Evolutionary conservation across 2,797 vertebrate species (phyloP).

Genomic region (Molossus alvarezi): DNA sequence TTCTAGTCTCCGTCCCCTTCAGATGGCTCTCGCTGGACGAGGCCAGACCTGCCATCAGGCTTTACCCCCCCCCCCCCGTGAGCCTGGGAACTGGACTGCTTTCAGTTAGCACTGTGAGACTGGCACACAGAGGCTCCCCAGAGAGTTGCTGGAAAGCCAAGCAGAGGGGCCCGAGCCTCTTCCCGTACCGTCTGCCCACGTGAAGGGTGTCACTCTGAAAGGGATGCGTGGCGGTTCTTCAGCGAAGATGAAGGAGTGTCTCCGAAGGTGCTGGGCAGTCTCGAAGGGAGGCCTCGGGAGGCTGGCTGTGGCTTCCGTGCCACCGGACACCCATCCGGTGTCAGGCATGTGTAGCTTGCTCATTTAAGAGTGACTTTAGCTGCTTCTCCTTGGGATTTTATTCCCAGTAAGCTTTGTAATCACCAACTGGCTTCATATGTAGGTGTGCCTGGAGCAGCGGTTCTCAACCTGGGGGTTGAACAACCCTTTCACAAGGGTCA

Average conservation of each 20-base stretch:
- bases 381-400: slow-evolving; percentile 43
- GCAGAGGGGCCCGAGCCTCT: not conserved
- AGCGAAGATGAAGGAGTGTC: not conserved
- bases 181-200: not conserved
- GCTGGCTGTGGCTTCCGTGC: not conserved
- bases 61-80: not conserved
- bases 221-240: not conserved
- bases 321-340: not conserved
- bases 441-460: no score
- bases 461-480: no score
- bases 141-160: not conserved
- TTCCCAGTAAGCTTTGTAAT: slow-evolving; percentile 6
- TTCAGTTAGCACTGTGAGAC: not conserved
- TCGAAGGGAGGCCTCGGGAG: no score
- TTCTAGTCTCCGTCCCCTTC: not conserved
- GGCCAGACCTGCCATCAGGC: not conserved
- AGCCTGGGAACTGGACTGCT: not conserved
- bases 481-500: no score
- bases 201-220: no score
- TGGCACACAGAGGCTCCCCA: not conserved
- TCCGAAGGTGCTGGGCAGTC: not conserved
- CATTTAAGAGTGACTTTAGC: not conserved
- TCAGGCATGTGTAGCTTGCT: not conserved
- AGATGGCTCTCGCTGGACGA: not conserved
- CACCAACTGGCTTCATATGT: not conserved